Conservation (phyloP, 2,113 vertebrate genomes). For the Notiomystis cincta region DNA sequence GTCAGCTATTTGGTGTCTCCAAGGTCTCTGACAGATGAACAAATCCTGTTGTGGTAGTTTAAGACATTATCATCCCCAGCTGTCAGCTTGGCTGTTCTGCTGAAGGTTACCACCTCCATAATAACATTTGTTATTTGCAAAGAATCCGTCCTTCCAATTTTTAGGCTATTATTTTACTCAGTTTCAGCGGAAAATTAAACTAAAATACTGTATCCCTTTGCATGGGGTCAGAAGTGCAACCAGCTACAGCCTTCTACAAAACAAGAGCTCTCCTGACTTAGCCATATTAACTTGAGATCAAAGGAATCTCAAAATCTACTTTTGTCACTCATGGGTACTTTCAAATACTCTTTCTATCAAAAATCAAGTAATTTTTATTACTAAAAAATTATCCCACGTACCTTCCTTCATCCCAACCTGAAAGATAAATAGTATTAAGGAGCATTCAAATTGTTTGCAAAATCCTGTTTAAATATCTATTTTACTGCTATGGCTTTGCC, state of each 20-base stretch:
- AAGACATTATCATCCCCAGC: background rate
- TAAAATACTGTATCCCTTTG: background rate
- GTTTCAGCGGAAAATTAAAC: background rate
- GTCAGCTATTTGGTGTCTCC: background rate
- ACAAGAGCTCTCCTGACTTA: background rate
- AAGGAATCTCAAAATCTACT: background rate
- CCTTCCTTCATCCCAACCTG: background rate
- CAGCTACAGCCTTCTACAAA: background rate
- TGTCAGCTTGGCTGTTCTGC: background rate
- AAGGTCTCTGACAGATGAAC: background rate
- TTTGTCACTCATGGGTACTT: background rate
- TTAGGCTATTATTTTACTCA: background rate
- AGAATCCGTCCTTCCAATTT: background rate
- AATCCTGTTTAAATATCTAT: background rate
- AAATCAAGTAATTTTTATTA: background rate
- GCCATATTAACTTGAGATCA: background rate
- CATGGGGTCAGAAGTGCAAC: background rate
- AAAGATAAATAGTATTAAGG: background rate
- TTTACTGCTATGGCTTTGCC: background rate
- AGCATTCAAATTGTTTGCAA: background rate
- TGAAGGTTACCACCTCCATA: background rate
- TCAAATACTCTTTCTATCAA: background rate
- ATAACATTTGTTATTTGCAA: background rate
- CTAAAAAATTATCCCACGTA: background rate
- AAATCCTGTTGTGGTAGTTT: background rate